These are phyloP conservation scores for Paramacrobiotus metropolitanus DNA, from an alignment of 1,140 invertebrate species.

Conservation along the genomic window DNA sequence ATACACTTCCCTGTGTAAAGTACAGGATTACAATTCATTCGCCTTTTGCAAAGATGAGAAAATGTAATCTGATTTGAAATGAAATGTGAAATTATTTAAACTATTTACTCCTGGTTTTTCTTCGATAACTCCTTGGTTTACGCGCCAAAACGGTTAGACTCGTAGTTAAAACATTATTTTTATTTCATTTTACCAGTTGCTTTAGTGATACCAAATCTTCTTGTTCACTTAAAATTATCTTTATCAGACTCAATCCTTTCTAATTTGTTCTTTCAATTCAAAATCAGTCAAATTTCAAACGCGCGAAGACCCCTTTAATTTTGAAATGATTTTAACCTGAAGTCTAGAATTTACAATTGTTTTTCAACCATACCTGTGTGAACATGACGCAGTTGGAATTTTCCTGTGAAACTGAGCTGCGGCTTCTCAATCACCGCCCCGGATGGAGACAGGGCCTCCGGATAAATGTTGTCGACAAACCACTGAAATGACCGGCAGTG, in stretches of 20 bases:
- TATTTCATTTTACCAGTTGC: too few relatives aligned
- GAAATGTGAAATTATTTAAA: too few relatives aligned
- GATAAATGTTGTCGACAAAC: constrained; percentile 80
- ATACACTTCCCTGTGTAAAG: constrained; percentile 11
- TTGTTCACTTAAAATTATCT: too few relatives aligned
- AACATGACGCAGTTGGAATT: constrained; percentile 49
- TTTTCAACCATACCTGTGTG: constrained; percentile 41
- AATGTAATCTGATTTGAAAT: too few relatives aligned
- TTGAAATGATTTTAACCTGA: constrained; percentile 7
- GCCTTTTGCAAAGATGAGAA: too few relatives aligned
- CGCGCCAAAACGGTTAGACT: too few relatives aligned
- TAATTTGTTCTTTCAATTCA: constrained; percentile 14
- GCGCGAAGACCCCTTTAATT: constrained; percentile 8
- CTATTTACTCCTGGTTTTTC: too few relatives aligned
- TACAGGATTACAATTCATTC: too few relatives aligned
- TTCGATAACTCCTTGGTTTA: too few relatives aligned
- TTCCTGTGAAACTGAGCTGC: constrained; percentile 18
- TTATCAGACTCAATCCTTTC: too few relatives aligned
- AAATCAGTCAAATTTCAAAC: constrained; percentile 6
- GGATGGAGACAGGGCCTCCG: constrained; percentile 32
- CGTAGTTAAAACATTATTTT: too few relatives aligned
- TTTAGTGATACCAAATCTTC: too few relatives aligned
- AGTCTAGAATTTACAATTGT: constrained; percentile 39
- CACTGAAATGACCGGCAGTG: constrained; percentile 69
- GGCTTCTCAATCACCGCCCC: constrained; percentile 7